A percentile compares a stretch with the other conserved stretches of the same genome.
Evolutionary conservation across 2,113 vertebrate genomes (phyloP).

Genomic region (Rattus rattus): DNA sequence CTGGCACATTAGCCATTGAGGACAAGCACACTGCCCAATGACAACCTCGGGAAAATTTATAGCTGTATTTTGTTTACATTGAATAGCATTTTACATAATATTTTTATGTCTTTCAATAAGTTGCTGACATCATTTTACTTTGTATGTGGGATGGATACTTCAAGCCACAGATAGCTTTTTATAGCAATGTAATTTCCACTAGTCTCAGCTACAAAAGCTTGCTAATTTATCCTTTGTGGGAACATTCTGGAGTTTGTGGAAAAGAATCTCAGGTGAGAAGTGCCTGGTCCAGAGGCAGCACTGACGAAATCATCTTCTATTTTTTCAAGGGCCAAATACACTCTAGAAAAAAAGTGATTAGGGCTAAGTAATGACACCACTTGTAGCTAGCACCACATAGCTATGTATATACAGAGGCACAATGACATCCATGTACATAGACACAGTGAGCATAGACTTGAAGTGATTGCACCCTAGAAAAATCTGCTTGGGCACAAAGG

Average conservation of each 20-base stretch:
- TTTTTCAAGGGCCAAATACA: constrained; percentile 56
- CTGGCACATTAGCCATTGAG: neutral
- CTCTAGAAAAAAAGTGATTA: neutral
- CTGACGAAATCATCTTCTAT: constrained; percentile 17
- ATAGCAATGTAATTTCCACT: constrained; percentile 64
- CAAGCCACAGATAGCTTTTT: constrained; percentile 69
- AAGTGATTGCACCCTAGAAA: neutral
- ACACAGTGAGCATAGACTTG: neutral
- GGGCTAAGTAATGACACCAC: neutral
- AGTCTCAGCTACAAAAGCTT: constrained; percentile 49
- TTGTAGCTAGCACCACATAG: neutral
- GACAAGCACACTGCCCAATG: neutral
- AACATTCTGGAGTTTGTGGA: constrained; percentile 53
- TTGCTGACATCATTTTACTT: constrained; percentile 70
- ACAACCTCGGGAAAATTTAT: constrained; percentile 36
- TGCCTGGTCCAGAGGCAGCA: constrained; percentile 21
- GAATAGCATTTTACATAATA: constrained; percentile 54
- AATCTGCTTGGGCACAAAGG: neutral
- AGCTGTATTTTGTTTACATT: constrained; percentile 43
- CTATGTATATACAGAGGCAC: no score
- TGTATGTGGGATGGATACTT: constrained; percentile 47
- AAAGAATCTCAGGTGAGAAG: constrained; percentile 52
- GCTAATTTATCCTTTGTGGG: constrained; percentile 53
- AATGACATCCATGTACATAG: no score
- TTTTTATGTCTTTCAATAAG: constrained; percentile 63